These are phyloP conservation scores for Epirrhoe alternata DNA, from an alignment of 2,888 invertebrate species.

Conservation along the genomic window DNA sequence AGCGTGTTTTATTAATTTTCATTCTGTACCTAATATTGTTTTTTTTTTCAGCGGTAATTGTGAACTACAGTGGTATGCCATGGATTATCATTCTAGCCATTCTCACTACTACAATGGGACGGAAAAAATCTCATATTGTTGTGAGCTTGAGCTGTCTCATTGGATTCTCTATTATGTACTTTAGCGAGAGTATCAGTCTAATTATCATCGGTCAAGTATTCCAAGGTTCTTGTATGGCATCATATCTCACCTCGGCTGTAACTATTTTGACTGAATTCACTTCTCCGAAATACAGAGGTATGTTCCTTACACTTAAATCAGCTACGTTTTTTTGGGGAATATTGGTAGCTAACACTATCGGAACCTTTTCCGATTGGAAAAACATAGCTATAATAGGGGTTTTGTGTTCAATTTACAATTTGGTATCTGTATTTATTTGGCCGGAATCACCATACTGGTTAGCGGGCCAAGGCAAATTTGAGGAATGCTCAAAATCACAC, in stretches of 20 bases:
- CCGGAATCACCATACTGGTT: conserved; percentile 59
- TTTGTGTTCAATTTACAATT: conserved; percentile 37
- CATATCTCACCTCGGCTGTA: conserved; percentile 34
- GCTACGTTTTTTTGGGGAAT: conserved; percentile 51
- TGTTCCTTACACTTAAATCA: conserved; percentile 50
- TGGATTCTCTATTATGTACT: conserved; percentile 41
- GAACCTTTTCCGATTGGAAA: conserved; percentile 50
- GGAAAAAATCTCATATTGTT: conserved; percentile 40
- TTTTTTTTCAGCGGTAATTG: conserved; percentile 44
- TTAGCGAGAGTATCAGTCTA: conserved; percentile 40
- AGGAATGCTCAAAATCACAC: conserved; percentile 52
- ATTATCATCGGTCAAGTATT: conserved; percentile 49
- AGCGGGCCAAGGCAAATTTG: conserved; percentile 51
- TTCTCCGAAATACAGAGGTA: conserved; percentile 49
- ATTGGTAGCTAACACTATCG: conserved; percentile 48
- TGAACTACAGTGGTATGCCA: conserved; percentile 40
- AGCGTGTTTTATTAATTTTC: no score
- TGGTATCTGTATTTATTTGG: conserved; percentile 40
- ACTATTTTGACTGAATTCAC: conserved; percentile 50
- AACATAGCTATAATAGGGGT: conserved; percentile 44
- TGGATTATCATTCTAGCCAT: conserved; percentile 41
- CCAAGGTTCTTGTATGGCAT: conserved; percentile 37
- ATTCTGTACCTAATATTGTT: background rate
- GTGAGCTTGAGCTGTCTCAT: conserved; percentile 30
- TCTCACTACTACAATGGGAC: conserved; percentile 37